Base-by-base conservation (phyloP, 1,140 invertebrate species). In the Platorchestia sp. region DNA sequence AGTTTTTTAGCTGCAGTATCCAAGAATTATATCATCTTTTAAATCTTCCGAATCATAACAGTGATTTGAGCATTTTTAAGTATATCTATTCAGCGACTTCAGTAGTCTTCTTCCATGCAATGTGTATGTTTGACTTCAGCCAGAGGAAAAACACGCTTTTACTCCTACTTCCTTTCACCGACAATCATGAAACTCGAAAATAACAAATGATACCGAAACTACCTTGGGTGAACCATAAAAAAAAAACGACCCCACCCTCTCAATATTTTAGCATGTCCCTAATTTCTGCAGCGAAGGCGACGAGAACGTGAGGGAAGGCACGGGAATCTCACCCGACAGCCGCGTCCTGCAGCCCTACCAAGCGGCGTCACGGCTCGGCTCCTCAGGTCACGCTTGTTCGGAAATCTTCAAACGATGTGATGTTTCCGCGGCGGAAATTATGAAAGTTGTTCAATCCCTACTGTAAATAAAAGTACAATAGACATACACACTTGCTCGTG, bases 201-300 rank as follows among this genome's bases (percentile, higher is more conserved):
- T 75, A 27, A 75, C 1, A 75, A 75, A 75, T 6, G 36, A 75
- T 75, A 75, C 3, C 27, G 36, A 36, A 10, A 75, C 1, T 22
- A 75, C 14, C 14, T 22, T 36, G n/a, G 36, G 59, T 36, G 27
- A 75, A 75, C 27, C 36, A 14, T 36, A 14, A 75, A 75, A 75
- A 19, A 22, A 10, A 27, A 22, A 75, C 27, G 7, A 14, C 59
- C 27, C 14, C 7, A 75, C 14, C 14, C 59, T 3, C 14, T 75
- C 27, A 89, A 89, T 89, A 27, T 89, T 89, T 89, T 40, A 16
- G 47, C 10, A 0, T 19, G 19, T 93, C 47, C 45, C 91, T 43
- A 75, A 93, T 93, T 10, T 47, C 47, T 93, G 3, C 45, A 93
- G 91, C 45, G 91, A 93, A 47, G 91, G 91, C 45, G 91, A 93